A percentile compares a stretch with the other conserved stretches of the same genome.
Conservation (phyloP, 2,797 vertebrate species). For the Lycodopsis pacificus region DNA sequence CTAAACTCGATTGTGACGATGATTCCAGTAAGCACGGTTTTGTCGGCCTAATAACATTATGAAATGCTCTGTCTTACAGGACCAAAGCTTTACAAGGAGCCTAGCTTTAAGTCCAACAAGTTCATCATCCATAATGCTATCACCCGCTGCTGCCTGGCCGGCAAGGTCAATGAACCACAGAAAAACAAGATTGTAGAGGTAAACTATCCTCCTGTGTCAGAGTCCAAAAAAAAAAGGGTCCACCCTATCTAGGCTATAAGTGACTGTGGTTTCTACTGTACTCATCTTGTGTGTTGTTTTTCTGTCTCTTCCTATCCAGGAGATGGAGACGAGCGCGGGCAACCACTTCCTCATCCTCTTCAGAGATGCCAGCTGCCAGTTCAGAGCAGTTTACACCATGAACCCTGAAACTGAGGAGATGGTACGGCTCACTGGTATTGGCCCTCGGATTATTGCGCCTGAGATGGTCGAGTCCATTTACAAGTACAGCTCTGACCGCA, state of each 20-base stretch:
- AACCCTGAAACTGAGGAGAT: constrained; percentile 92
- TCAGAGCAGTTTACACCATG: constrained; percentile 92
- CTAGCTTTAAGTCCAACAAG: constrained; percentile 97
- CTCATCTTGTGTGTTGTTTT: not conserved
- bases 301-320: constrained; percentile 74
- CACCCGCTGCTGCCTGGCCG: constrained; percentile 94
- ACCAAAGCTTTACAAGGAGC: constrained; percentile 94
- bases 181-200: constrained; percentile 97
- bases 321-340: constrained; percentile 91
- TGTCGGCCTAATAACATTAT: constrained; percentile 26
- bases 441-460: constrained; percentile 86
- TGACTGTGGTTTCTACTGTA: constrained; percentile 6
- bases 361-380: constrained; percentile 93
- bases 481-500: constrained; percentile 96
- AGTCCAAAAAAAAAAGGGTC: constrained; percentile 38
- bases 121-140: constrained; percentile 96
- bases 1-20: not conserved
- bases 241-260: not conserved
- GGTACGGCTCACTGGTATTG: constrained; percentile 88
- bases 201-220: constrained; percentile 41
- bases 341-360: constrained; percentile 97
- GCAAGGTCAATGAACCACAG: constrained; percentile 94
- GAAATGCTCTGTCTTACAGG: constrained; percentile 77
- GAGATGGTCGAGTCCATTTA: constrained; percentile 93
- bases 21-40: not conserved